Evolutionary conservation across 2,888 invertebrate species (phyloP).

Genomic region (Schizaphis graminum): DNA sequence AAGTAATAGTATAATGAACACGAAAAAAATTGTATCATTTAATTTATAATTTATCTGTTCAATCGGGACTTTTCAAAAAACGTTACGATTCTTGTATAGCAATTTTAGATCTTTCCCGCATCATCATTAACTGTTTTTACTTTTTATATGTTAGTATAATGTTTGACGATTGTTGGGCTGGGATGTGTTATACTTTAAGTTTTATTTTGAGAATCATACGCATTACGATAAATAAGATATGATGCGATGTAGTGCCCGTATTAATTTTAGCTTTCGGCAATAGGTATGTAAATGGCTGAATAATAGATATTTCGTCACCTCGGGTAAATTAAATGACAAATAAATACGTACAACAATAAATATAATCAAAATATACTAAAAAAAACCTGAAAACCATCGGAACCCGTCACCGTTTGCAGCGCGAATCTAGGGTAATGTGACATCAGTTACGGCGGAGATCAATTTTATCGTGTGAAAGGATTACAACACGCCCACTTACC

Average conservation of each 20-base stretch:
- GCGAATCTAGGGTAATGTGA: constrained; percentile 64
- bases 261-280: constrained; percentile 32
- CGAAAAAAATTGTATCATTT: background rate
- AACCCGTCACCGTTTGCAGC: constrained; percentile 19
- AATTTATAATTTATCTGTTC: background rate
- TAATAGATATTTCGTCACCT: constrained; percentile 31
- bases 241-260: background rate
- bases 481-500: constrained; percentile 64
- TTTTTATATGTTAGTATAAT: background rate
- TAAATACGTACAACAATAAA: background rate
- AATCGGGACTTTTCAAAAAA: background rate
- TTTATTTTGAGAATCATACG: constrained; percentile 37
- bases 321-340: background rate
- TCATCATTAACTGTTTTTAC: background rate
- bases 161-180: too few relatives aligned
- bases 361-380: background rate
- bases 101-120: too few relatives aligned
- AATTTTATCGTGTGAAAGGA: constrained; percentile 64
- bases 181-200: background rate
- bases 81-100: too few relatives aligned
- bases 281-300: constrained; percentile 1
- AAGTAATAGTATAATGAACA: background rate
- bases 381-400: background rate
- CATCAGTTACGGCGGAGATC: constrained; percentile 61
- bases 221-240: background rate